Evolutionary conservation across 2,888 invertebrate genomes (phyloP).

Genomic region (Malacosoma neustria): DNA sequence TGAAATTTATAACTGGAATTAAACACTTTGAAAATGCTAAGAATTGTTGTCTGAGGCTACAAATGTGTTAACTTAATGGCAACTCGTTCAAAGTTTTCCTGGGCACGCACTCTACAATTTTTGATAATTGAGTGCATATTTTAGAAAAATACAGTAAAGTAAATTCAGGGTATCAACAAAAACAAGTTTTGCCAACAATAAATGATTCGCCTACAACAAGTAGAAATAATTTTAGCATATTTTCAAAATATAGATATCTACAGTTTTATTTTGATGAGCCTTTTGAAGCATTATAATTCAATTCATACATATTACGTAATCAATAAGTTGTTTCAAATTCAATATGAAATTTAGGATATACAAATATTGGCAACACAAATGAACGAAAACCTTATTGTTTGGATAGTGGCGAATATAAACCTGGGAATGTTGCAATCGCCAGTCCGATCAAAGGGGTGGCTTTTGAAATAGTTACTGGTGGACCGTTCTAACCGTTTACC

Average conservation of each 20-base stretch:
- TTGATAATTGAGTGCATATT: too few species aligned
- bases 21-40: too few species aligned
- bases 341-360: background rate
- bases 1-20: too few species aligned
- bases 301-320: background rate
- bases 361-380: conserved; percentile 1
- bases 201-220: too few species aligned
- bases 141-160: too few species aligned
- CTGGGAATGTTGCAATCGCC: conserved; percentile 44
- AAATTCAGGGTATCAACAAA: too few species aligned
- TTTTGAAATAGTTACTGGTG: conserved; percentile 45
- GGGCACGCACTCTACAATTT: too few species aligned
- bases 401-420: conserved; percentile 27
- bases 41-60: too few species aligned
- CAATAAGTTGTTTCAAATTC: background rate
- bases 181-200: too few species aligned
- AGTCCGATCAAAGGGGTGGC: conserved; percentile 49
- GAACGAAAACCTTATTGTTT: conserved; percentile 15
- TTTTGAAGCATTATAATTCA: background rate
- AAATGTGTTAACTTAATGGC: too few species aligned
- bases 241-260: conserved; percentile 5
- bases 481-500: conserved; percentile 31
- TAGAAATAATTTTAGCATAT: too few species aligned
- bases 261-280: background rate
- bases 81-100: too few species aligned